Evolutionary conservation across 1,140 invertebrate genomes (phyloP).

Genomic region (Drosophila asahinai): DNA sequence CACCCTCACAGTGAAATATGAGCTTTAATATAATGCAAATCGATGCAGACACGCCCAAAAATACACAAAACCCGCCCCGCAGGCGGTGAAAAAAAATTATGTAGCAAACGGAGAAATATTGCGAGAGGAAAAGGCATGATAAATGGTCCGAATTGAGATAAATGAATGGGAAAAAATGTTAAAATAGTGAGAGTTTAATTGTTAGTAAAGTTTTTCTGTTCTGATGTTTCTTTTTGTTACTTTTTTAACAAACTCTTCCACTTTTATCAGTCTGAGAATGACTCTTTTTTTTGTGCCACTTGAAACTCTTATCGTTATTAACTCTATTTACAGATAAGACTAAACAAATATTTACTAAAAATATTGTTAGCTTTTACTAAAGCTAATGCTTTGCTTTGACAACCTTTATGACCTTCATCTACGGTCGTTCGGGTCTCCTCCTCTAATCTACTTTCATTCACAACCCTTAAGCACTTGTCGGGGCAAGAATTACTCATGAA

Average conservation of each 20-base stretch:
- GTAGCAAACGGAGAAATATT: background rate
- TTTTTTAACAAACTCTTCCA: background rate
- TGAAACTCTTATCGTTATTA: constrained; percentile 9
- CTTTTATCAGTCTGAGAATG: constrained; percentile 3
- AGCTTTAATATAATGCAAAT: constrained; percentile 41
- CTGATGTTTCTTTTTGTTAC: background rate
- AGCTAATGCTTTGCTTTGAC: background rate
- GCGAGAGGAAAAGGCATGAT: background rate
- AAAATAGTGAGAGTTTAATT: background rate
- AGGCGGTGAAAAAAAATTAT: background rate
- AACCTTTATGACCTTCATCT: constrained; percentile 5
- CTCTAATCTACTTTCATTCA: constrained; percentile 19
- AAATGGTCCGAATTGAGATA: background rate
- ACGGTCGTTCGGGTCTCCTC: background rate
- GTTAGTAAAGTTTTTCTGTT: too few relatives aligned
- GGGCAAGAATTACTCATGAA: constrained; percentile 16
- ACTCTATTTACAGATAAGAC: constrained; percentile 19
- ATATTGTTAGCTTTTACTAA: constrained; percentile 1
- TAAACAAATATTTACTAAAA: constrained; percentile 8
- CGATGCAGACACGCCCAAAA: constrained; percentile 30
- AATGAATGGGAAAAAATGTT: background rate
- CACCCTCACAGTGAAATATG: constrained; percentile 28
- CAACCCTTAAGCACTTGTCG: constrained; percentile 8
- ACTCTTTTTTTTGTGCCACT: constrained; percentile 8
- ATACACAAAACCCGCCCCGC: background rate